A percentile compares a stretch with the other conserved stretches of the same genome.
phyloP scores from a whole-genome alignment of 2,888 invertebrate genomes.

The Drosophila pullipes region DNA sequence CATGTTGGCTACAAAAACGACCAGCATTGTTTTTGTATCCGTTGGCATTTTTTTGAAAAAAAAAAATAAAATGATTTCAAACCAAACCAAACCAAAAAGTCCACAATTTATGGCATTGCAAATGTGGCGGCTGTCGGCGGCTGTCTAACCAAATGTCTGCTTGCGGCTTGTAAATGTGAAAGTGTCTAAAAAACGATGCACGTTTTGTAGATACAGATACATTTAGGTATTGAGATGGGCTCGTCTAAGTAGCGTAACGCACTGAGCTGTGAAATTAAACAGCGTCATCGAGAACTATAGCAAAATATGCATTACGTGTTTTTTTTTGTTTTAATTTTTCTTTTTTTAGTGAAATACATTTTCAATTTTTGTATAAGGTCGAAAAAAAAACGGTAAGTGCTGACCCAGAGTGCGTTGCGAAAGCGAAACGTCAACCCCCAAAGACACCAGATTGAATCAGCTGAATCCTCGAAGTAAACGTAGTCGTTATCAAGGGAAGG shows the following conservation, averaged over 20 bases:
- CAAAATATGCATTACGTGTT: conserved; percentile 19
- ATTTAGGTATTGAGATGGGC: conserved; percentile 40
- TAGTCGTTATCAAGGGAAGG: conserved; percentile 64
- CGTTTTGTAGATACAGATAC: conserved; percentile 13
- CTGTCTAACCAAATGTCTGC: conserved; percentile 52
- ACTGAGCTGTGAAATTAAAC: conserved; percentile 83
- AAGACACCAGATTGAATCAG: conserved; percentile 29
- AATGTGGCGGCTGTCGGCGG: conserved; percentile 18
- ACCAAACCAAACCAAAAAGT: conserved; percentile 1
- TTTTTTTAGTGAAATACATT: background rate
- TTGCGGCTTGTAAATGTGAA: conserved; percentile 52
- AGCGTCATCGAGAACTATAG: conserved; percentile 43
- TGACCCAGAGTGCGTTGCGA: background rate
- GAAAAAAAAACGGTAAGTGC: background rate
- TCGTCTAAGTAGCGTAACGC: conserved; percentile 73
- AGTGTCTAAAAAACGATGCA: conserved; percentile 27
- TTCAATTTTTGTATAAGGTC: background rate
- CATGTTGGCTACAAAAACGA: conserved; percentile 55
- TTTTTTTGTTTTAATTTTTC: background rate
- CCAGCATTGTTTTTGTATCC: conserved; percentile 28
- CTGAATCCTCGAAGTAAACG: conserved; percentile 4
- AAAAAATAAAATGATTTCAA: background rate
- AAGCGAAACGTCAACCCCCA: conserved; percentile 5
- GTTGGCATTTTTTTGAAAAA: conserved; percentile 37
- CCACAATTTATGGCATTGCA: conserved; percentile 16